These are phyloP conservation scores for Melinopterus prodromus DNA, from an alignment of 2,888 invertebrate genomes.

Conservation along the genomic window DNA sequence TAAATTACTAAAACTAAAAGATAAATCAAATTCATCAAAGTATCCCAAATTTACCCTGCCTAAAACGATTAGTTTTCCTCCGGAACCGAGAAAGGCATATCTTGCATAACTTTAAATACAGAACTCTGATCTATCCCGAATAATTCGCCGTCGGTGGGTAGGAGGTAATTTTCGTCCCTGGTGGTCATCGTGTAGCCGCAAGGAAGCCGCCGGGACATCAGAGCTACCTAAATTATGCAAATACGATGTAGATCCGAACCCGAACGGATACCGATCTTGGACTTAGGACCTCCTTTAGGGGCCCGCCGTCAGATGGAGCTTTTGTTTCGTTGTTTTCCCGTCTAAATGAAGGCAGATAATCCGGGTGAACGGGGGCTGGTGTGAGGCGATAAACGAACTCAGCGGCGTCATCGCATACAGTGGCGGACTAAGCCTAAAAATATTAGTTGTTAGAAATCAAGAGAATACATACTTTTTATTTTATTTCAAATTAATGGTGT, in stretches of 20 bases:
- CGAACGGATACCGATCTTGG: slow-evolving; percentile 4
- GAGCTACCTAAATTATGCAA: not conserved
- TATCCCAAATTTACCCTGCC: not conserved
- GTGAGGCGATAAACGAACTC: not conserved
- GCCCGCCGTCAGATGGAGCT: not conserved
- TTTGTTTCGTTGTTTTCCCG: slow-evolving; percentile 4
- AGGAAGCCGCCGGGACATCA: not conserved
- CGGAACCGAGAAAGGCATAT: not conserved
- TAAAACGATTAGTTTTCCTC: not conserved
- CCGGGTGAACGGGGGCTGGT: not conserved
- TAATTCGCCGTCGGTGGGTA: not conserved
- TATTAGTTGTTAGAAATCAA: too few relatives aligned
- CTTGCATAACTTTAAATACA: not conserved
- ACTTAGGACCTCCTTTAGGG: slow-evolving; percentile 4
- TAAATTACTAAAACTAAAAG: too few relatives aligned
- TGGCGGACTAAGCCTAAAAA: not conserved
- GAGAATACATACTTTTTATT: too few relatives aligned
- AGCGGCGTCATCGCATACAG: not conserved
- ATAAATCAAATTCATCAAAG: not conserved
- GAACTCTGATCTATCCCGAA: not conserved
- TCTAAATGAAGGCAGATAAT: not conserved
- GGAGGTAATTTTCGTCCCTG: not conserved
- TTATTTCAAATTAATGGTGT: not conserved
- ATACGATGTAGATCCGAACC: slow-evolving; percentile 4
- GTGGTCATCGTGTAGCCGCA: not conserved